Evolutionary conservation across 2,888 invertebrate genomes (phyloP).

Genomic region (Junonia oenone): DNA sequence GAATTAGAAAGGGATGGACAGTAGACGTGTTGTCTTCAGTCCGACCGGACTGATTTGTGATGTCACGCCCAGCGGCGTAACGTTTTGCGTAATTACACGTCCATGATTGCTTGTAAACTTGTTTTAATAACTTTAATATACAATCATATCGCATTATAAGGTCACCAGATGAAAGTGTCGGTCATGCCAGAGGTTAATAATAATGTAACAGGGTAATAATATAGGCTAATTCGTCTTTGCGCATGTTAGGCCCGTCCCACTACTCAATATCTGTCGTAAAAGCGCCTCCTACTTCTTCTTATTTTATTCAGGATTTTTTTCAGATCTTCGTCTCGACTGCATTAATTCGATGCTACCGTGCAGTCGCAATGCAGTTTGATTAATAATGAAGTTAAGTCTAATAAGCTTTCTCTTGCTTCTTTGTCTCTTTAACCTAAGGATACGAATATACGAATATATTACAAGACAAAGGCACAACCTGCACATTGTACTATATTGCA

Average conservation of each 20-base stretch:
- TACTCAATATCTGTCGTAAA: slow-evolving; percentile 77
- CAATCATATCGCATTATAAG: slow-evolving; percentile 58
- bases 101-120: slow-evolving; percentile 68
- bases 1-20: slow-evolving; percentile 44
- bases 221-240: slow-evolving; percentile 66
- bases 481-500: too few relatives aligned
- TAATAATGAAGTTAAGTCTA: slow-evolving; percentile 54
- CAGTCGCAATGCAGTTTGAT: slow-evolving; percentile 75
- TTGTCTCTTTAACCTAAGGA: slow-evolving; percentile 5
- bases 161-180: slow-evolving; percentile 65
- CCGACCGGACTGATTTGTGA: slow-evolving; percentile 75
- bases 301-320: slow-evolving; percentile 73
- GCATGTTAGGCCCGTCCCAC: slow-evolving; percentile 78
- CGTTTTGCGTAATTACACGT: slow-evolving; percentile 77
- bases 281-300: slow-evolving; percentile 77
- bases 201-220: slow-evolving; percentile 46
- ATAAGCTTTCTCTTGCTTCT: slow-evolving; percentile 19
- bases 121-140: slow-evolving; percentile 75
- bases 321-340: slow-evolving; percentile 63
- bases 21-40: slow-evolving; percentile 68
- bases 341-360: slow-evolving; percentile 54
- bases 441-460: background rate
- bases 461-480: background rate
- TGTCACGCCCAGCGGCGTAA: slow-evolving; percentile 80
- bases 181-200: slow-evolving; percentile 59